Evolutionary conservation across 2,113 vertebrate species (phyloP).

Genomic region (Athene noctua): DNA sequence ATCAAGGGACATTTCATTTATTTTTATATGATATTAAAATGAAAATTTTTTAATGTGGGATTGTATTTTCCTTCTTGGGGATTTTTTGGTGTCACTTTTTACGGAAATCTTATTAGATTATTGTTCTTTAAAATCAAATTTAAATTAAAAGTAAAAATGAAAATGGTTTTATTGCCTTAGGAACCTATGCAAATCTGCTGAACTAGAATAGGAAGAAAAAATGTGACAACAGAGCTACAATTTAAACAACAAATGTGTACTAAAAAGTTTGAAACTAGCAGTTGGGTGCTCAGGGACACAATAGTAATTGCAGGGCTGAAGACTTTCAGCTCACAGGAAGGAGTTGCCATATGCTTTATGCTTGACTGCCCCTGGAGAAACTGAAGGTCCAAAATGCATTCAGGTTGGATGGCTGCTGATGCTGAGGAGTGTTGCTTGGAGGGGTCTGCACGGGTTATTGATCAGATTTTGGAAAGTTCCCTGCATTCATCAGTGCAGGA

Average conservation of each 20-base stretch:
- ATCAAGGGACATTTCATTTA: not conserved
- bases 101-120: not conserved
- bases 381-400: not conserved
- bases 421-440: not conserved
- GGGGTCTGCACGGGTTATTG: not conserved
- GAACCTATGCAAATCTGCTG: not conserved
- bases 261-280: not conserved
- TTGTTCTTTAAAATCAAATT: not conserved
- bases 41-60: not conserved
- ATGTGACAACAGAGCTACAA: not conserved
- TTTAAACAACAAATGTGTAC: not conserved
- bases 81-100: not conserved
- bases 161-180: not conserved
- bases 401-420: not conserved
- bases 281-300: not conserved
- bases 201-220: not conserved
- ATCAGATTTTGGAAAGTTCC: not conserved
- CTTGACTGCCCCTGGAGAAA: not conserved
- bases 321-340: not conserved
- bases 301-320: not conserved
- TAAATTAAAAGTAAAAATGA: not conserved
- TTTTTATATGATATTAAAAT: not conserved
- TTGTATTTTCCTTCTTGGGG: not conserved
- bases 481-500: not conserved
- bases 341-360: not conserved